Conservation (phyloP, 2,888 invertebrate genomes). For the Drosophila percnosoma region DNA sequence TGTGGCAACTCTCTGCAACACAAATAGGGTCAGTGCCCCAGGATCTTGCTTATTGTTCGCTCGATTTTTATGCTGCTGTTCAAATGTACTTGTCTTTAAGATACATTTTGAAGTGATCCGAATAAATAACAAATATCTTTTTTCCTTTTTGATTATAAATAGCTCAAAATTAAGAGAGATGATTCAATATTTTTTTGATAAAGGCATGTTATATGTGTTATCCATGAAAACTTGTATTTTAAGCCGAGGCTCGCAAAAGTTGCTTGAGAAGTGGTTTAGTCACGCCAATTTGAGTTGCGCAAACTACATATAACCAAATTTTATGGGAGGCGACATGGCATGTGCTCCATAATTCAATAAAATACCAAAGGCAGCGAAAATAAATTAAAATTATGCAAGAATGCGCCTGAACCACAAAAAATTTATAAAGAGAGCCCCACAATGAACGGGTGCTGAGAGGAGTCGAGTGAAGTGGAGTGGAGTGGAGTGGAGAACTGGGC, state of each 20-base stretch:
- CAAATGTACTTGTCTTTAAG: neutral
- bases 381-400: slow-evolving; percentile 73
- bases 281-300: slow-evolving; percentile 5
- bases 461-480: neutral
- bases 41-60: slow-evolving; percentile 23
- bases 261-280: slow-evolving; percentile 1
- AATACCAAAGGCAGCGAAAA: slow-evolving; percentile 52
- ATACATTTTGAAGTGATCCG: neutral
- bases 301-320: slow-evolving; percentile 34
- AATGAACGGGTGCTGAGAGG: slow-evolving; percentile 18
- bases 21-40: slow-evolving; percentile 62
- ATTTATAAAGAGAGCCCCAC: slow-evolving; percentile 5
- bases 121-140: neutral
- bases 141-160: neutral
- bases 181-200: neutral
- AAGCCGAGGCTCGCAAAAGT: neutral
- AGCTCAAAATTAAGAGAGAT: neutral
- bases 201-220: neutral
- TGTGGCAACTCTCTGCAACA: slow-evolving; percentile 27
- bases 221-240: neutral
- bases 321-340: slow-evolving; percentile 13
- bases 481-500: slow-evolving; percentile 30
- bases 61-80: neutral
- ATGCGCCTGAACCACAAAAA: slow-evolving; percentile 46
- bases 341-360: slow-evolving; percentile 55